Evolutionary conservation across 1,140 invertebrate genomes (phyloP).

Genomic region (Scaptodrosophila lebanonensis): DNA sequence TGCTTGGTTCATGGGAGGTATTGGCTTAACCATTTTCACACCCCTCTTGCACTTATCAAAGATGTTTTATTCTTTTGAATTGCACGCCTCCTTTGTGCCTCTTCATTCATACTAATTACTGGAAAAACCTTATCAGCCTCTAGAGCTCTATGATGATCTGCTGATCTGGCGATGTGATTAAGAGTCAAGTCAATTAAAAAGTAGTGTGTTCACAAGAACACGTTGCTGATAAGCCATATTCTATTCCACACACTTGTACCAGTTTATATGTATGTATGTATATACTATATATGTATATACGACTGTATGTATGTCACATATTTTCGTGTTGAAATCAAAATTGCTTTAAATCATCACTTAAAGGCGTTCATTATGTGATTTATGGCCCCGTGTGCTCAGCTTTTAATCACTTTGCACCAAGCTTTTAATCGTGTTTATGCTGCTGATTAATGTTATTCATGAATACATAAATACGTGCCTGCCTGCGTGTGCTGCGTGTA

Average conservation of each 20-base stretch:
- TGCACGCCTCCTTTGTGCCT: slow-evolving; percentile 24
- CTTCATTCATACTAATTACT: slow-evolving; percentile 43
- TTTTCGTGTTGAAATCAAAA: too few species aligned
- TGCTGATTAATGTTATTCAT: slow-evolving; percentile 24
- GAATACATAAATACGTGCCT: slow-evolving; percentile 7
- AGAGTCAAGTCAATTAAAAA: slow-evolving; percentile 53
- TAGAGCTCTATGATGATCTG: slow-evolving; percentile 33
- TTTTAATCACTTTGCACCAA: slow-evolving; percentile 20
- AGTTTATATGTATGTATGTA: slow-evolving; percentile 4
- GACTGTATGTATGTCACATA: slow-evolving; percentile 9
- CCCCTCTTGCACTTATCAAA: slow-evolving; percentile 1
- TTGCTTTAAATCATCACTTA: too few species aligned
- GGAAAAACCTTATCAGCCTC: slow-evolving; percentile 1
- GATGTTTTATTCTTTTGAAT: slow-evolving; percentile 26
- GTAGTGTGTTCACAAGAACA: slow-evolving; percentile 20
- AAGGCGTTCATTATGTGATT: slow-evolving; percentile 4
- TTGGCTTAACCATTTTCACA: neutral
- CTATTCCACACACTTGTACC: slow-evolving; percentile 7
- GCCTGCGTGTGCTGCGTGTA: slow-evolving; percentile 8
- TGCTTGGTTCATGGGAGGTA: too few species aligned
- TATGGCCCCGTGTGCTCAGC: neutral
- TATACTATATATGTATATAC: neutral
- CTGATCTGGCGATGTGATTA: slow-evolving; percentile 24
- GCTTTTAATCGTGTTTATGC: slow-evolving; percentile 23
- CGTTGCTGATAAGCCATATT: slow-evolving; percentile 49